Evolutionary conservation across 2,888 invertebrate genomes (phyloP), one percentile per base, ranked within the genome.

Genomic region (Chloromyia formosa): DNA sequence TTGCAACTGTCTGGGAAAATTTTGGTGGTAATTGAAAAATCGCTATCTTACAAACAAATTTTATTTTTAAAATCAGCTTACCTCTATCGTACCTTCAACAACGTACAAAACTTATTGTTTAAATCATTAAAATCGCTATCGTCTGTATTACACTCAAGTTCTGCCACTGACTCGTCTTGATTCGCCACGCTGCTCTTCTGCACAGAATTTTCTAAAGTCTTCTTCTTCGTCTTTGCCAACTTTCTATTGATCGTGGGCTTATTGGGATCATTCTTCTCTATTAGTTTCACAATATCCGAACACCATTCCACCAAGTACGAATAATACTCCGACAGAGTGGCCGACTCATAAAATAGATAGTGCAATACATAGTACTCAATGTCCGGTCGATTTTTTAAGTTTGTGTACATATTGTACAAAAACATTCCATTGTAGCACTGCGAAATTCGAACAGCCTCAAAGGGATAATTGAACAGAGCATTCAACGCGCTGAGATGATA

Each of bases 381-480:
- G 79, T 91, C 87, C 0, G 81, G 77, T 22, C 91, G 88, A 77
- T 86, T 87, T 76, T 88, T 88, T 64, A 94, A 86, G 83, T 90
- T 89, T 35, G 85, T 83, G 75, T 90, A 90, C 27, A 92, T 84
- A 85, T 94, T 94, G 80, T 94, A 94, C 0, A 92, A 82, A 83
- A 94, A 91, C 0, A 93, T 92, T 0, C 94, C 94, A 83, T 93
- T 92, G 78, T 88, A 93, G 77, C 89, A 86, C 79, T 89, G 88
- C n/a, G 88, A 88, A 80, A 91, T 87, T 49, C 86, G 84, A 54
- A 89, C 87, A 77, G 86, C 83, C 45, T 86, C 81, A 80, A 89
- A 90, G 0, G 91, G 91, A 75, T 84, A 86, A 74, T 88, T 86
- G 69, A 94, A 87, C 53, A 94, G 80, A 0, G 85, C 86, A 84